phyloP scores from a whole-genome alignment of 2,113 vertebrate species.

The Stegostoma tigrinum region DNA sequence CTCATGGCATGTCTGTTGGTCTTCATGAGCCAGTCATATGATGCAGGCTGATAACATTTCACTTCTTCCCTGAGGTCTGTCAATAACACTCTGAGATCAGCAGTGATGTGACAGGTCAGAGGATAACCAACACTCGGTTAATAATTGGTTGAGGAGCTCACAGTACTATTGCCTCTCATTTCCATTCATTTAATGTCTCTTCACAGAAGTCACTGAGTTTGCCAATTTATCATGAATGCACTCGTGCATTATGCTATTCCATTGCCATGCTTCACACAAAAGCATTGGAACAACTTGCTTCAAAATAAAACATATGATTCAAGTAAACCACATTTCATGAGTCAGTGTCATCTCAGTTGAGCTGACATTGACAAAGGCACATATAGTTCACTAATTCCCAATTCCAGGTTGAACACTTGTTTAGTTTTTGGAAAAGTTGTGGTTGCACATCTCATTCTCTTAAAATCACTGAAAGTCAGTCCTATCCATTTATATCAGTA shows the following conservation, averaged over 20 bases:
- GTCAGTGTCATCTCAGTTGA: not conserved
- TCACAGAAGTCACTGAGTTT: not conserved
- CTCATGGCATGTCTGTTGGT: not conserved
- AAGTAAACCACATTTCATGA: not conserved
- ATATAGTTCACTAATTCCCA: not conserved
- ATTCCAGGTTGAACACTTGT: not conserved
- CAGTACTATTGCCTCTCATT: not conserved
- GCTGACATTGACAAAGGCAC: not conserved
- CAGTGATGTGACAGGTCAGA: not conserved
- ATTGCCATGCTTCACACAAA: not conserved
- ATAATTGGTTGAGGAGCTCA: not conserved
- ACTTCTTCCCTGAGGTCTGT: not conserved
- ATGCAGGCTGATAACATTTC: not conserved
- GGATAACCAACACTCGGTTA: not conserved
- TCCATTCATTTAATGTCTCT: not conserved
- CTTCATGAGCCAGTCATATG: not conserved
- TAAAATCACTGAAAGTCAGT: not conserved
- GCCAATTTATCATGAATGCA: not conserved
- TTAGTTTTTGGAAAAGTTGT: not conserved
- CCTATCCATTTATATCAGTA: not conserved
- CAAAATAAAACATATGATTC: not conserved
- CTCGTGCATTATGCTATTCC: not conserved
- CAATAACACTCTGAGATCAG: not conserved
- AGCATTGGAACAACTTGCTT: not conserved
- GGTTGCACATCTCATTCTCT: not conserved